Conservation (phyloP, 2,797 vertebrate species). For the Rhinophrynus dorsalis region DNA sequence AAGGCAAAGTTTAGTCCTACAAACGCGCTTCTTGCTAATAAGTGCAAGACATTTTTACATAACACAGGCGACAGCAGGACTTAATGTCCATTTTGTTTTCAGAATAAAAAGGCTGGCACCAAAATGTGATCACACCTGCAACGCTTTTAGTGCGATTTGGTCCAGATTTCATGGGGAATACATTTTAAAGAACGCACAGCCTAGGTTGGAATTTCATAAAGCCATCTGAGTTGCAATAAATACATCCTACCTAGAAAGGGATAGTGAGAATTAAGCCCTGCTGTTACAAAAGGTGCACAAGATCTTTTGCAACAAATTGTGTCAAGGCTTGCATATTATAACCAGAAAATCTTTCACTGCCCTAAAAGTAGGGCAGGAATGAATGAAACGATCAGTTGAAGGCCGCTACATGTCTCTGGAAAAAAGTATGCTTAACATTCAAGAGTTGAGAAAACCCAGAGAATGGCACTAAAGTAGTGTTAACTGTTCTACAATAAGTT, state of each 20-base stretch:
- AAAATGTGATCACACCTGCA: neutral
- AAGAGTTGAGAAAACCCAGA: no score
- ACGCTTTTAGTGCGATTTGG: neutral
- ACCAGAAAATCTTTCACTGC: neutral
- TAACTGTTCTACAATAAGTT: no score
- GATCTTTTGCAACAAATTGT: neutral
- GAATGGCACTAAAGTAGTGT: no score
- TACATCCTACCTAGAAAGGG: neutral
- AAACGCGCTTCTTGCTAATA: neutral
- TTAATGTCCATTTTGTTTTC: neutral
- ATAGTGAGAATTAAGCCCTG: neutral
- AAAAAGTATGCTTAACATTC: no score
- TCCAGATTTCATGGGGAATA: neutral
- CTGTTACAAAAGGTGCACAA: neutral
- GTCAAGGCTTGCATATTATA: neutral
- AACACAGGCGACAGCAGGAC: neutral
- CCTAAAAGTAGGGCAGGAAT: neutral
- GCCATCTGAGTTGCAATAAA: neutral
- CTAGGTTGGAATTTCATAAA: neutral
- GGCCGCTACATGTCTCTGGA: no score
- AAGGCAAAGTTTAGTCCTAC: conserved; percentile 3
- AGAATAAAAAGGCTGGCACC: no score
- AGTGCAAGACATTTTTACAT: neutral
- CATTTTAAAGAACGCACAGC: neutral
- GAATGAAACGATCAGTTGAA: no score